These are phyloP conservation scores for Nymphalis c-album DNA, from an alignment of 2,888 invertebrate species.

Conservation along the genomic window DNA sequence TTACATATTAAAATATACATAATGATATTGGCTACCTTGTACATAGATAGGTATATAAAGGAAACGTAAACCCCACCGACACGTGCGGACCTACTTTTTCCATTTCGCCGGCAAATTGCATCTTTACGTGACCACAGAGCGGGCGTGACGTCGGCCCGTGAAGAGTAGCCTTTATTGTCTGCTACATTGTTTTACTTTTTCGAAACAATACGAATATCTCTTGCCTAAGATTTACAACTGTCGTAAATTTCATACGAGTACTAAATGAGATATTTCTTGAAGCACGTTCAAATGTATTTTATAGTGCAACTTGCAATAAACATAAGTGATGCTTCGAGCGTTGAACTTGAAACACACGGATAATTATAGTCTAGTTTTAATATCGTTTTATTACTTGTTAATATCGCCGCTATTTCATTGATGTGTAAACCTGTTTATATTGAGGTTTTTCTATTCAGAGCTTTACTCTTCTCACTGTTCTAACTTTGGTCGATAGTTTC, in stretches of 20 bases:
- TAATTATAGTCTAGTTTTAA: neutral
- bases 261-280: slow-evolving; percentile 23
- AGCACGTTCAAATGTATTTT: slow-evolving; percentile 11
- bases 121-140: slow-evolving; percentile 37
- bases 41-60: slow-evolving; percentile 15
- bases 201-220: slow-evolving; percentile 20
- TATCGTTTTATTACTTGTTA: no score
- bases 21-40: no score
- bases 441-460: no score
- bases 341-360: neutral
- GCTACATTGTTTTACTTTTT: slow-evolving; percentile 35
- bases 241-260: slow-evolving; percentile 20
- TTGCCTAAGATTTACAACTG: slow-evolving; percentile 14
- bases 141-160: slow-evolving; percentile 32
- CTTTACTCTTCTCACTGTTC: no score
- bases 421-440: no score
- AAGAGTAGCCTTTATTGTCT: slow-evolving; percentile 30
- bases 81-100: slow-evolving; percentile 41
- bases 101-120: slow-evolving; percentile 43
- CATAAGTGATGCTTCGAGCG: slow-evolving; percentile 3
- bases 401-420: no score
- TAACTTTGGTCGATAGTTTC: no score
- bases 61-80: slow-evolving; percentile 34
- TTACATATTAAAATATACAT: no score
- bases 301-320: slow-evolving; percentile 11